These are phyloP conservation scores for Elmis aenea DNA, from an alignment of 2,888 invertebrate genomes.

Conservation along the genomic window DNA sequence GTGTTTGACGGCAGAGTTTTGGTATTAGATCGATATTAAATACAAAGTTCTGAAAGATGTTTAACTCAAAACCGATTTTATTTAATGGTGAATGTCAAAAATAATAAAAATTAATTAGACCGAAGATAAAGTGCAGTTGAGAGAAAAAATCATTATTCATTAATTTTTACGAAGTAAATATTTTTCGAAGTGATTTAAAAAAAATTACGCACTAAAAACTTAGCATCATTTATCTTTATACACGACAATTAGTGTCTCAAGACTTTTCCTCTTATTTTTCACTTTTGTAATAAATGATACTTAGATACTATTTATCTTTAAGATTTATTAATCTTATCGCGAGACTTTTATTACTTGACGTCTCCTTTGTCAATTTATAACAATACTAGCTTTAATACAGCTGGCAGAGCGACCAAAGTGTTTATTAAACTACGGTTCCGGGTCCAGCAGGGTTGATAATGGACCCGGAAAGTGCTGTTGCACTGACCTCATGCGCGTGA, in stretches of 20 bases:
- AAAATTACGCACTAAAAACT: too few species aligned
- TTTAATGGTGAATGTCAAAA: too few species aligned
- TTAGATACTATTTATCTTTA: constrained; percentile 38
- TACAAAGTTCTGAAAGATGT: too few species aligned
- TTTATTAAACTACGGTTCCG: constrained; percentile 19
- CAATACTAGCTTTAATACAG: constrained; percentile 26
- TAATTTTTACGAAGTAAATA: too few species aligned
- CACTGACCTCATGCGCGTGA: constrained; percentile 48
- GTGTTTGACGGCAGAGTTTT: too few species aligned
- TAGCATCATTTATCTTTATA: constrained; percentile 37
- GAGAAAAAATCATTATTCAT: too few species aligned
- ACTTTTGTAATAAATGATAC: constrained; percentile 39
- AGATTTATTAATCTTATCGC: constrained; percentile 39
- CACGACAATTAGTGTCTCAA: constrained; percentile 39
- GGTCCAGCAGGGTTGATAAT: constrained; percentile 11
- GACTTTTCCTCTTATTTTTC: constrained; percentile 41
- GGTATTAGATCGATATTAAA: too few species aligned
- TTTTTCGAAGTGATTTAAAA: too few species aligned
- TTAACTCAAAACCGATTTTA: too few species aligned
- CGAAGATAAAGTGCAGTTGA: too few species aligned
- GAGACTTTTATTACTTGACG: constrained; percentile 34
- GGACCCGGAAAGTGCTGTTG: constrained; percentile 9
- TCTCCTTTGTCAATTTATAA: constrained; percentile 34
- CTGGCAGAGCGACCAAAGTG: constrained; percentile 22
- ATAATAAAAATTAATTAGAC: too few species aligned